phyloP scores from a whole-genome alignment of 2,888 invertebrate species.

The Nemotelus nigrinus region DNA sequence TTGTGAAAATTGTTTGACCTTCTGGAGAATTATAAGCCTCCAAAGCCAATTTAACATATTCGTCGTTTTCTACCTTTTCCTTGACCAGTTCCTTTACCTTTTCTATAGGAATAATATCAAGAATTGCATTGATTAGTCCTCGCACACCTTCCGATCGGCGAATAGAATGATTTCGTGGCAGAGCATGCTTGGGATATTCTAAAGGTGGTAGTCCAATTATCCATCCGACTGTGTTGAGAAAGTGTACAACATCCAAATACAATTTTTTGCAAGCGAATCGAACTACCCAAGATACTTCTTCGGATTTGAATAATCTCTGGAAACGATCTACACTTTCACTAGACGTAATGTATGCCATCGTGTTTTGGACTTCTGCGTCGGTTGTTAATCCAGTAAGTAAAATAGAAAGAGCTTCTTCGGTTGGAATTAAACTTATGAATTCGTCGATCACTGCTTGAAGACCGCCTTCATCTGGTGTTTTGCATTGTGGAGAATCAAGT shows the following conservation, averaged over 20 bases:
- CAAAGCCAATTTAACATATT: constrained; percentile 38
- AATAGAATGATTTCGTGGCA: too few relatives aligned
- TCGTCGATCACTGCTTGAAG: constrained; percentile 28
- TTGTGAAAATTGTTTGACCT: constrained; percentile 24
- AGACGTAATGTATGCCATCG: constrained; percentile 41
- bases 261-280: constrained; percentile 41
- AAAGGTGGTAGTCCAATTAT: too few relatives aligned
- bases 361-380: constrained; percentile 46
- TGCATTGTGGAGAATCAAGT: constrained; percentile 30
- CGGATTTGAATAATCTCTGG: constrained; percentile 2
- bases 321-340: constrained; percentile 19
- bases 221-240: constrained; percentile 7
- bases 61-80: constrained; percentile 40
- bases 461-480: constrained; percentile 42
- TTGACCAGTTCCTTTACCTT: constrained; percentile 24
- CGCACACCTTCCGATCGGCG: constrained; percentile 18
- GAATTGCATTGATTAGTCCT: constrained; percentile 29
- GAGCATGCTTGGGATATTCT: too few relatives aligned
- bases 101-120: constrained; percentile 37
- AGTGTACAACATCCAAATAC: constrained; percentile 45
- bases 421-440: constrained; percentile 37
- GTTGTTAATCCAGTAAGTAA: constrained; percentile 30
- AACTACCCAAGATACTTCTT: constrained; percentile 1
- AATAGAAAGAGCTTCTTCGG: constrained; percentile 28
- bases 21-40: constrained; percentile 37